Evolutionary conservation across 1,140 invertebrate species (phyloP), one percentile per base, ranked within the genome.

Genomic region (Microplitis demolitor): DNA sequence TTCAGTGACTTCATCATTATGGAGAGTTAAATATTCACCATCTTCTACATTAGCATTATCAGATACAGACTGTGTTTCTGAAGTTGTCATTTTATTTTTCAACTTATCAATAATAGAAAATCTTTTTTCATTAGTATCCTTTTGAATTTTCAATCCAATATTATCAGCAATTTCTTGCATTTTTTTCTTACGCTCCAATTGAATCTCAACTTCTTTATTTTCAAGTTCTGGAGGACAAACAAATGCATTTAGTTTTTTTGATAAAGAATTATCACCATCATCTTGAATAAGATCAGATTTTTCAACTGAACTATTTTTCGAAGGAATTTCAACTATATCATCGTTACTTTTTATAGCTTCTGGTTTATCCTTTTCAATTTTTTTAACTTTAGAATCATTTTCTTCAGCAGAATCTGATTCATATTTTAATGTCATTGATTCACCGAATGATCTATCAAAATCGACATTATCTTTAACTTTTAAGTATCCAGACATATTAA

Each of bases 401-500:
- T 56, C 16, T 0, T 71, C 74, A 39, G 50, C 14, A 24, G 24
- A 24, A 35, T 72, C 69, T 2, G 64, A 70, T 13, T 69, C 69
- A 11, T 33, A 35, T 35, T 37, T 35, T 14, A 37, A 13, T 45
- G n/a, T 14, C 3, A 34, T 31, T 13, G 11, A 11, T 5, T 45
- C 37, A 24, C 58, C 56, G 5, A 72, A 8, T 66, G n/a, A 24
- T 34, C 73, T 71, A 53, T 54, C 60, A 16, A 24, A 8, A 54
- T 67, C 37, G 34, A 45, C 54, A 24, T 56, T 39, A 56, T 74
- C 62, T 50, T 74, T 71, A 4, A 54, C 11, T 51, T 71, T 37
- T 2, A 61, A n/a, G 50, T 72, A 51, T 11, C 71, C 75, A 0
- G 88, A 88, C 87, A 90, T 88, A 69, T 88, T 87, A n/a, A 89